Base-by-base conservation (phyloP, 2,888 invertebrate species). In the Nymphalis urticae region DNA sequence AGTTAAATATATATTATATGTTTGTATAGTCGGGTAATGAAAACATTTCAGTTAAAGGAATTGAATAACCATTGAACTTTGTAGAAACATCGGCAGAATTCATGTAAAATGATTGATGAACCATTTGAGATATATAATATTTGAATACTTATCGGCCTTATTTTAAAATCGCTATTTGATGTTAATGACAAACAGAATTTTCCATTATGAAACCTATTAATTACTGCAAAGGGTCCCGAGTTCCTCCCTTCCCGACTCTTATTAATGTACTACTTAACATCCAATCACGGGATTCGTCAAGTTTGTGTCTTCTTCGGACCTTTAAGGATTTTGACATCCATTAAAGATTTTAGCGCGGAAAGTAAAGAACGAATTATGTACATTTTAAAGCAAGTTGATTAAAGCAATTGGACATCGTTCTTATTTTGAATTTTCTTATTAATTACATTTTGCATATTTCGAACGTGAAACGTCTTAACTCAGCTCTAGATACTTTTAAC, bases 221-320 rank as follows among this genome's bases (percentile, higher is more conserved):
- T 73, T 76, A 72, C 71, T 62, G 48, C 59, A 70, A 72, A 71
- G 68, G 70, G 70, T 69, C 72, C 64, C 62, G 54, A 64, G 47
- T 59, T 67, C 60, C 62, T 21, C 16, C 16, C 24, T 13, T 59
- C 59, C 60, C 64, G 64, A 54, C 65, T 62, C 58, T 77, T 75
- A 78, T 76, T 75, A 74, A 76, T 75, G 72, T 73, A 71, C 69
- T 71, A 72, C 75, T 79, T 78, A 76, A 77, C 75, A 75, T 75
- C 75, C 76, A 76, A 77, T 77, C 74, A 75, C 72, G 70, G 66
- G 73, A 73, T 70, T 75, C 73, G 71, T 76, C 73, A 76, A 75
- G 74, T 73, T 70, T 72, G 65, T 71, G 70, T 76, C 73, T 69
- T 19, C 69, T 67, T 63, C 58, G 69, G 60, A 73, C 72, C 76